phyloP scores from a whole-genome alignment of 1,140 invertebrate species.

The Andricus grossulariae region DNA sequence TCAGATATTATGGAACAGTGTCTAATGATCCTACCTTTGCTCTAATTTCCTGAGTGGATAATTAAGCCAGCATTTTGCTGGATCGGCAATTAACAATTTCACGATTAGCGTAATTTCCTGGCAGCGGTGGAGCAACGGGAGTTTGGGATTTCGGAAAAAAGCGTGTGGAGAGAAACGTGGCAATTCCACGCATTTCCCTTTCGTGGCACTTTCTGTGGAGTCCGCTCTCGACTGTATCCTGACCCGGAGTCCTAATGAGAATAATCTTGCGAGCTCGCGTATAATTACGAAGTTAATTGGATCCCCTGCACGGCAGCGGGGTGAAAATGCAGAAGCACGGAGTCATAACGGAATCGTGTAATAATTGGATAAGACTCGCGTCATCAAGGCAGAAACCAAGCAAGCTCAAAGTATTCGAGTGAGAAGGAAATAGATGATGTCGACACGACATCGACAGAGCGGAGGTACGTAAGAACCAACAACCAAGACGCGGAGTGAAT shows the following conservation, averaged over 20 bases:
- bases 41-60: not conserved
- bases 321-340: slow-evolving; percentile 29
- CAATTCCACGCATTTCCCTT: slow-evolving; percentile 26
- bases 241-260: slow-evolving; percentile 54
- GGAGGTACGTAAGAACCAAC: not conserved
- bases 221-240: slow-evolving; percentile 30
- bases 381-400: slow-evolving; percentile 36
- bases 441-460: not conserved
- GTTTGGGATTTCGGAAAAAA: not conserved
- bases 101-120: slow-evolving; percentile 21
- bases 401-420: slow-evolving; percentile 36
- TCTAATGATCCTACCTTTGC: no score
- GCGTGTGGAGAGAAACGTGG: not conserved
- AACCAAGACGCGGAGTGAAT: not conserved
- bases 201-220: slow-evolving; percentile 41
- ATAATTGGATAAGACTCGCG: slow-evolving; percentile 55
- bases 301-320: slow-evolving; percentile 42
- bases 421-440: slow-evolving; percentile 10
- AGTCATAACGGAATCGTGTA: slow-evolving; percentile 46
- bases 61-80: not conserved
- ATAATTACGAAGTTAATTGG: slow-evolving; percentile 63
- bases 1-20: no score
- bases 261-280: slow-evolving; percentile 53
- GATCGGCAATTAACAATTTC: not conserved
- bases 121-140: not conserved